Base-by-base conservation (phyloP, 2,888 invertebrate species). In the Dryobota labecula region DNA sequence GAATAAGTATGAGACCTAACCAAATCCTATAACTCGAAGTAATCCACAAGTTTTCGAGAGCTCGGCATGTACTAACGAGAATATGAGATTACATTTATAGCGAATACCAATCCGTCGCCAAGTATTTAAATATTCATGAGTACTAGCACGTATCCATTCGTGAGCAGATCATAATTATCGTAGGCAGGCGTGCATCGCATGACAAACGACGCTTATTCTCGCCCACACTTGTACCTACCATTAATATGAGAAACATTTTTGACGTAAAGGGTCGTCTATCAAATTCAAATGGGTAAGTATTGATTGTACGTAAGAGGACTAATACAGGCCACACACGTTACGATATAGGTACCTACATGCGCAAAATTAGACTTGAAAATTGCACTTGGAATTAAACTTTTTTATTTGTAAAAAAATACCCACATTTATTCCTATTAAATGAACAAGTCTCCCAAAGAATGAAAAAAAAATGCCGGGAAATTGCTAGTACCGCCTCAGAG, bases 41-140 rank as follows among this genome's bases (percentile, higher is more conserved):
- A 66, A 77, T 61, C 47, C 73, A 70, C 73, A 78, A 78, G 63
- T 78, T 78, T 61, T 51, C 7, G 33, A 64, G 56, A 73, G 58
- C 57, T 38, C 30, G 30, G 41, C 20, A 30, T 43, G 33, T 36
- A 73, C 54, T 58, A 66, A 68, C 56, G 43, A 78, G 75, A 68
- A 74, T 70, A 74, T 64, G 56, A 56, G 65, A 79, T 80, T 69
- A 76, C 41, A 68, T 78, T 62, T 49, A 71, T 58, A 60, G 61
- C 62, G 68, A 79, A 75, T 79, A 65, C 45, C 68, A 65, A 75
- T 75, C 74, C 65, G 60, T 70, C 41, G 63, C 63, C 47, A 47
- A 20, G 20, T 65, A 71, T 71, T 71, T 68, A 71, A 76, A 76
- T 80, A 80, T 76, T 80, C 80, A 80, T 80, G 69, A 75, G 49